Percentiles rank a stretch among this genome's conserved stretches.
Evolutionary conservation across 2,797 vertebrate species (phyloP).

Genomic region (Sphaeramia orbicularis): DNA sequence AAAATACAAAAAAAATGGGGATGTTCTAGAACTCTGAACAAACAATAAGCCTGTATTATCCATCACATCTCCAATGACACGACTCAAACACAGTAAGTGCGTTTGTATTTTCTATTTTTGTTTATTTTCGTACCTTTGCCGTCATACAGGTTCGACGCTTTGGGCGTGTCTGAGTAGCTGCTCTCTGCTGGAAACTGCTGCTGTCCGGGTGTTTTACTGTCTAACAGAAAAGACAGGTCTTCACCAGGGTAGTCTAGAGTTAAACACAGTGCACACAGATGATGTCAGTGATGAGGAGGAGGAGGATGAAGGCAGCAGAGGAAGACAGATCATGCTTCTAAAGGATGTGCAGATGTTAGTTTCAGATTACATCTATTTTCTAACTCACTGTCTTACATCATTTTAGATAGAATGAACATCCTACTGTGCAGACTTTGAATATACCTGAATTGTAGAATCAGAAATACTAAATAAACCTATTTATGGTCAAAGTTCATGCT

Average conservation of each 20-base stretch:
- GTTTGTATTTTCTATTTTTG: neutral
- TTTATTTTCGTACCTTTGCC: conserved; percentile 74
- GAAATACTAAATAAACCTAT: no score
- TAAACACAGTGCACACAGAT: conserved; percentile 55
- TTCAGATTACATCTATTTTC: no score
- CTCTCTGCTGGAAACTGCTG: conserved; percentile 71
- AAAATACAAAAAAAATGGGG: neutral
- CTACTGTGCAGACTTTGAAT: no score
- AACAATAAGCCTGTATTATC: no score
- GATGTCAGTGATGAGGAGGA: conserved; percentile 10
- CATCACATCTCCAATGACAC: neutral
- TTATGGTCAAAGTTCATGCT: no score
- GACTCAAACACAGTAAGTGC: neutral
- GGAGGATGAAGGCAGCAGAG: conserved; percentile 1
- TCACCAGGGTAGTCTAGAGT: conserved; percentile 86
- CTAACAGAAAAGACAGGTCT: conserved; percentile 89
- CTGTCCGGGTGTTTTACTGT: conserved; percentile 78
- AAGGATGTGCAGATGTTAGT: conserved; percentile 11
- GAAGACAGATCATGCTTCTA: neutral
- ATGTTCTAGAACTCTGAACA: no score
- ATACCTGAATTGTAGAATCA: no score
- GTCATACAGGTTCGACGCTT: conserved; percentile 54
- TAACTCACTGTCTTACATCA: no score
- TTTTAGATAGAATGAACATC: no score
- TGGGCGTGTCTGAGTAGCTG: conserved; percentile 59